Conservation (phyloP, 2,113 vertebrate genomes). For the Urocolius indicus region DNA sequence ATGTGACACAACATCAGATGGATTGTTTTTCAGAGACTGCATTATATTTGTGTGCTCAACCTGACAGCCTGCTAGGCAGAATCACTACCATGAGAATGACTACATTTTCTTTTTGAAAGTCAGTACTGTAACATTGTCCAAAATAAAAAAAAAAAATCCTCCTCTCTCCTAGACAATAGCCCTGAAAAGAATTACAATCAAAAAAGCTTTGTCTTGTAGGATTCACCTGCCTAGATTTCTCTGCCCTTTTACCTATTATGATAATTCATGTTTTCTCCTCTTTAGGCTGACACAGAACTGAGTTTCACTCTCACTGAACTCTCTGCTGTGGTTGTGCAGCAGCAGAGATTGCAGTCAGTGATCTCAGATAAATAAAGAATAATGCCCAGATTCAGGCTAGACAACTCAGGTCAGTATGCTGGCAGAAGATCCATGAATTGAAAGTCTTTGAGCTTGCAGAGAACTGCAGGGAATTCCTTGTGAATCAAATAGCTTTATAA, state of each 20-base stretch:
- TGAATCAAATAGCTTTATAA: background rate
- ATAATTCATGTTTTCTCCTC: background rate
- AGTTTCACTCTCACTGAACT: background rate
- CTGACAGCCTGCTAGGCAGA: background rate
- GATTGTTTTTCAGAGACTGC: background rate
- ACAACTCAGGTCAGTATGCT: background rate
- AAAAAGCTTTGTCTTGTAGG: background rate
- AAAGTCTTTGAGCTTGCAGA: background rate
- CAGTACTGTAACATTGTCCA: background rate
- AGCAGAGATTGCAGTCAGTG: background rate
- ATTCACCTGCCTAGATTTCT: background rate
- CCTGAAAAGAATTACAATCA: background rate
- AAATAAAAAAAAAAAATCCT: background rate
- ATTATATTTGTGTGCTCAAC: background rate
- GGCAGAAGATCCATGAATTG: background rate
- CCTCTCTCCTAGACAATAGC: background rate
- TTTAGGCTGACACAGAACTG: background rate
- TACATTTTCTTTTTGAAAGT: slow-evolving; percentile 25
- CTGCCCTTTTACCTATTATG: background rate
- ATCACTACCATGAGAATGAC: slow-evolving; percentile 17
- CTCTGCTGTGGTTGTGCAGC: background rate
- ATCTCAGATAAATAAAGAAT: slow-evolving; percentile 11
- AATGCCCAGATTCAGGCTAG: background rate
- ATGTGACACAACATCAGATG: background rate
- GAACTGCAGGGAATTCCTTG: background rate